Evolutionary conservation across 2,888 invertebrate genomes (phyloP).

Genomic region (Petrolisthes manimaculis): DNA sequence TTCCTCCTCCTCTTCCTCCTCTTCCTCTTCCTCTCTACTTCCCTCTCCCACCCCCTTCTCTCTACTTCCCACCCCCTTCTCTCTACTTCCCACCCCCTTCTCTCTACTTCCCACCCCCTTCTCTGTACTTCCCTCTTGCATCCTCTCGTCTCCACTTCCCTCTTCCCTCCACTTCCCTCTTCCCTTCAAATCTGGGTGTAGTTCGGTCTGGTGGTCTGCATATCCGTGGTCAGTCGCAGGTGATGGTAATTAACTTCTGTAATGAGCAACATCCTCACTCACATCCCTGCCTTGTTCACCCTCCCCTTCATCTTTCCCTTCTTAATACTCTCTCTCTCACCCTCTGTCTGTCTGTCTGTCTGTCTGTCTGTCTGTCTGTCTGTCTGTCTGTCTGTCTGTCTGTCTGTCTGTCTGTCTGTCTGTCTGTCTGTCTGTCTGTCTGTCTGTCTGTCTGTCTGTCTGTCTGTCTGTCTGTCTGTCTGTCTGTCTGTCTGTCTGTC

Average conservation of each 20-base stretch:
- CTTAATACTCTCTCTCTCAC: background rate
- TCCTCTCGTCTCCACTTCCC: background rate
- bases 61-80: background rate
- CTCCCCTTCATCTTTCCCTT: background rate
- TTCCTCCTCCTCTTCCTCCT: background rate
- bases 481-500: background rate
- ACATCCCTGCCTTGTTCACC: background rate
- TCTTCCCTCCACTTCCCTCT: background rate
- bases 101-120: background rate
- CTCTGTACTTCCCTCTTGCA: background rate
- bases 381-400: background rate
- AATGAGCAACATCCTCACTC: constrained; percentile 45
- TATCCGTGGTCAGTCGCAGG: constrained; percentile 33
- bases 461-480: background rate
- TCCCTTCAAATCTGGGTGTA: background rate
- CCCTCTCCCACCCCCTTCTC: background rate
- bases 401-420: background rate
- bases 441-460: constrained; percentile 8
- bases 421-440: constrained; percentile 8
- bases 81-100: background rate
- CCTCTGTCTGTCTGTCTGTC: background rate
- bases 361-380: background rate
- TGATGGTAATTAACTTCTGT: constrained; percentile 39
- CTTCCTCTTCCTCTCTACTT: background rate
- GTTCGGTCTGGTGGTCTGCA: background rate